Evolutionary conservation across 2,888 invertebrate genomes (phyloP).

Genomic region (Endotricha flammealis): DNA sequence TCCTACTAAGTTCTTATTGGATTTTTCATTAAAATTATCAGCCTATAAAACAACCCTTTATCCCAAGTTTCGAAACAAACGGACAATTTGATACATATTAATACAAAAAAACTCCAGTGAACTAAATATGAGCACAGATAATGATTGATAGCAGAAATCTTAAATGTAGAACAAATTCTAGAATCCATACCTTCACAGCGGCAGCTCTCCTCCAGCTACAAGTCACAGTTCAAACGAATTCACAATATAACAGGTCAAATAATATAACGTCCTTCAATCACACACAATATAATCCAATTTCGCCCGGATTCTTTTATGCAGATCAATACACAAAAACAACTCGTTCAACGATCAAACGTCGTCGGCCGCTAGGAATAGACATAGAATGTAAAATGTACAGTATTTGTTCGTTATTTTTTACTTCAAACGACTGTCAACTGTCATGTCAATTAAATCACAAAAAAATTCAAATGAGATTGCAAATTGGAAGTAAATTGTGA

Average conservation of each 20-base stretch:
- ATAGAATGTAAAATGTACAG: constrained; percentile 14
- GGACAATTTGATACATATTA: no score
- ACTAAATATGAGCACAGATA: no score
- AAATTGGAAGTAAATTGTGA: no score
- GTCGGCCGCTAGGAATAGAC: constrained; percentile 13
- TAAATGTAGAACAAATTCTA: background rate
- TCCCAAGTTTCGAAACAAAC: no score
- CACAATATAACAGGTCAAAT: background rate
- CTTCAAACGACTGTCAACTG: background rate
- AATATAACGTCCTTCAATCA: constrained; percentile 10
- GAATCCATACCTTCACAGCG: background rate
- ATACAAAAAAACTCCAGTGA: no score
- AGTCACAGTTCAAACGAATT: background rate
- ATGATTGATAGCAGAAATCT: no score
- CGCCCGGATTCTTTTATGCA: constrained; percentile 22
- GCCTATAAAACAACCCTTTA: no score
- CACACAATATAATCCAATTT: constrained; percentile 18
- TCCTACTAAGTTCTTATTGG: no score
- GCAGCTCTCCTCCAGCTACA: background rate
- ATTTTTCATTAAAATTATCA: no score
- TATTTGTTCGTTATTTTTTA: background rate
- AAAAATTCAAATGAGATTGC: no score
- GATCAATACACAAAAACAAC: constrained; percentile 46
- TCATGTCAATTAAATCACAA: background rate
- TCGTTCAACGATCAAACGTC: constrained; percentile 30